Percentiles rank a stretch among this genome's conserved stretches.
These are phyloP conservation scores for Enteromius radiatus DNA, from an alignment of 2,797 vertebrate species.

Conservation along the genomic window DNA sequence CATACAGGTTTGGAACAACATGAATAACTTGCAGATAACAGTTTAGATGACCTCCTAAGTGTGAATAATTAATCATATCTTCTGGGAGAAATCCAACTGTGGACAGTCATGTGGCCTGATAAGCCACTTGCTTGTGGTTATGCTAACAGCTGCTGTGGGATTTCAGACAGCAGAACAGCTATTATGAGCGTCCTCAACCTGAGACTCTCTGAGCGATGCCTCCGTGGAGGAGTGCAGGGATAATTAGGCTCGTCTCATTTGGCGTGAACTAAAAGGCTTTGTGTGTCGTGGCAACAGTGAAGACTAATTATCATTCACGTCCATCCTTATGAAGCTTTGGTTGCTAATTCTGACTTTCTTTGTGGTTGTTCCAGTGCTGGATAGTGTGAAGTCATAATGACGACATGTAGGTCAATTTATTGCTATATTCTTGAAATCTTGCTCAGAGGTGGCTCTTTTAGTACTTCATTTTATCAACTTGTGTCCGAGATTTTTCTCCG, in stretches of 20 bases:
- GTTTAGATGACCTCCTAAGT: slow-evolving; percentile 17
- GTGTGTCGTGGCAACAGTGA: slow-evolving; percentile 37
- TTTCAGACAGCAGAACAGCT: slow-evolving; percentile 17
- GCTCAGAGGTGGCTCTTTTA: neutral
- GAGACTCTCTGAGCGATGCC: slow-evolving; percentile 26
- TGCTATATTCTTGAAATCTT: neutral
- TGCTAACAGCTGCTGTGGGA: slow-evolving; percentile 32
- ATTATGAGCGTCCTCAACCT: slow-evolving; percentile 17
- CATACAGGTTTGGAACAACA: neutral
- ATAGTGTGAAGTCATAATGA: neutral
- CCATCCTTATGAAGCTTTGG: slow-evolving; percentile 10
- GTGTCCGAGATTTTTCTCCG: neutral
- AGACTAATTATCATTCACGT: slow-evolving; percentile 41
- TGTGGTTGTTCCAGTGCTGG: neutral
- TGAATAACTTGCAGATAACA: neutral
- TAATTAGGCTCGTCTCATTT: slow-evolving; percentile 46
- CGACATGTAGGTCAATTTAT: neutral
- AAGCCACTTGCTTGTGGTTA: slow-evolving; percentile 18
- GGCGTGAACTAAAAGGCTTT: slow-evolving; percentile 29
- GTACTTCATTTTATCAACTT: neutral
- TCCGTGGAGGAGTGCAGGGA: neutral
- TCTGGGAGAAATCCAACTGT: slow-evolving; percentile 12
- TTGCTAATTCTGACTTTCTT: slow-evolving; percentile 22
- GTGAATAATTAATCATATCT: slow-evolving; percentile 8
- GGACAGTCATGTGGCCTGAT: slow-evolving; percentile 8